phyloP scores from a whole-genome alignment of 2,888 invertebrate species.

The Drosophila pseudotalamancana region DNA sequence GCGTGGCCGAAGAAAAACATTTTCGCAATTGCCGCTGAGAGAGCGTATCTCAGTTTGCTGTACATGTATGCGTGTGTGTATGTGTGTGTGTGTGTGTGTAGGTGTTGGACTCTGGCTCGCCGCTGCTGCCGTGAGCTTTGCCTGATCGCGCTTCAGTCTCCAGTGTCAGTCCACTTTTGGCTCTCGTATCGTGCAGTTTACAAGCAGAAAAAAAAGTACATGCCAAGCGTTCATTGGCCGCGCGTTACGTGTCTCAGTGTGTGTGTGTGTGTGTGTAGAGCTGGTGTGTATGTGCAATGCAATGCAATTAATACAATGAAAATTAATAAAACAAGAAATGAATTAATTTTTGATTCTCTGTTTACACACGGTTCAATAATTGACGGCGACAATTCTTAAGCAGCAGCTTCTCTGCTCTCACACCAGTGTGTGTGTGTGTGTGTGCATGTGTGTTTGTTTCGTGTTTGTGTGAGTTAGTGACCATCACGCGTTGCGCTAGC shows the following conservation, averaged over 20 bases:
- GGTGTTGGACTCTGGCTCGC: constrained; percentile 52
- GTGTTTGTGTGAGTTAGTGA: constrained; percentile 37
- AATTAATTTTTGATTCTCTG: constrained; percentile 34
- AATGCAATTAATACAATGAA: constrained; percentile 44
- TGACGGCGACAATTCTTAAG: constrained; percentile 40
- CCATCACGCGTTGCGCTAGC: constrained; percentile 52
- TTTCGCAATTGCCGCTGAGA: constrained; percentile 49
- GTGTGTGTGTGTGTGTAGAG: constrained; percentile 41
- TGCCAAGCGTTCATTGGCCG: constrained; percentile 57
- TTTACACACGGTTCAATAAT: constrained; percentile 46
- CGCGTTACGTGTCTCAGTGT: constrained; percentile 47
- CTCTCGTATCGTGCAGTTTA: constrained; percentile 67
- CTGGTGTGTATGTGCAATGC: constrained; percentile 44
- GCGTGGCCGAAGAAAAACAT: constrained; percentile 51
- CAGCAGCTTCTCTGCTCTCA: not conserved
- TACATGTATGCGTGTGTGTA: not conserved
- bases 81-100: constrained; percentile 31
- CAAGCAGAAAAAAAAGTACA: constrained; percentile 39
- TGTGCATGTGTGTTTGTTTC: constrained; percentile 3
- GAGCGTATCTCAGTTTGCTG: constrained; percentile 26
- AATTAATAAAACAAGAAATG: constrained; percentile 33
- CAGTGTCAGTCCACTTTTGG: constrained; percentile 67
- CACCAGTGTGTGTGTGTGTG: constrained; percentile 1
- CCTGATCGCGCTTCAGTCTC: constrained; percentile 61
- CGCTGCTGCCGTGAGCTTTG: constrained; percentile 66